Conservation (phyloP, 2,888 invertebrate genomes). For the Trachelus stipa region DNA sequence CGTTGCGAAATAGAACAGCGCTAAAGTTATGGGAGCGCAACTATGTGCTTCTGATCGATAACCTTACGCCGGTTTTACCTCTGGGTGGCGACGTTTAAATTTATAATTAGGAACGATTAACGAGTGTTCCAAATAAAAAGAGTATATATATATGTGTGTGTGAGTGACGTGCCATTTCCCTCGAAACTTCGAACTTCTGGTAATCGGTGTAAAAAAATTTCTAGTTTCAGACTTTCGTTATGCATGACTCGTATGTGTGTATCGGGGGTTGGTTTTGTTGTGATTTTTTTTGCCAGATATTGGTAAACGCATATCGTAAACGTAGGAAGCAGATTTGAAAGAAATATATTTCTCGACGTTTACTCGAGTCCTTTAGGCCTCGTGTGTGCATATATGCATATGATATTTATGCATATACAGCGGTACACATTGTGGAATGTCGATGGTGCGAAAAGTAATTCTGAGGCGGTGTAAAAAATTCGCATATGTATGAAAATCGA, state of each 20-base stretch:
- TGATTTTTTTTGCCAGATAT: neutral
- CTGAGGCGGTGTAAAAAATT: neutral
- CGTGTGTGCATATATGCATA: neutral
- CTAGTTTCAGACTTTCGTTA: neutral
- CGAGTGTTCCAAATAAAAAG: neutral
- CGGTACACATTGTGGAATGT: neutral
- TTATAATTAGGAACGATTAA: neutral
- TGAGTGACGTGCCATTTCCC: neutral
- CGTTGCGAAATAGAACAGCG: neutral
- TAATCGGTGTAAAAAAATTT: neutral
- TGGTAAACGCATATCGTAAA: neutral
- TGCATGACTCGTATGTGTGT: neutral
- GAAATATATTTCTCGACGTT: neutral
- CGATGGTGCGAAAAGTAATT: neutral
- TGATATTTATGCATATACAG: neutral
- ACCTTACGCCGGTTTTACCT: neutral
- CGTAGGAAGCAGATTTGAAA: neutral
- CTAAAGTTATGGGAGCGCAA: neutral
- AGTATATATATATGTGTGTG: neutral
- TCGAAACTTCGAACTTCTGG: neutral
- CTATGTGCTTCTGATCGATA: neutral
- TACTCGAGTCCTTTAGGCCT: neutral
- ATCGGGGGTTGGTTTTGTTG: neutral
- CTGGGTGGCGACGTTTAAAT: neutral
- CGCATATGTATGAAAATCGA: neutral